phyloP scores from a whole-genome alignment of 2,888 invertebrate genomes.

The Apamea sordens region DNA sequence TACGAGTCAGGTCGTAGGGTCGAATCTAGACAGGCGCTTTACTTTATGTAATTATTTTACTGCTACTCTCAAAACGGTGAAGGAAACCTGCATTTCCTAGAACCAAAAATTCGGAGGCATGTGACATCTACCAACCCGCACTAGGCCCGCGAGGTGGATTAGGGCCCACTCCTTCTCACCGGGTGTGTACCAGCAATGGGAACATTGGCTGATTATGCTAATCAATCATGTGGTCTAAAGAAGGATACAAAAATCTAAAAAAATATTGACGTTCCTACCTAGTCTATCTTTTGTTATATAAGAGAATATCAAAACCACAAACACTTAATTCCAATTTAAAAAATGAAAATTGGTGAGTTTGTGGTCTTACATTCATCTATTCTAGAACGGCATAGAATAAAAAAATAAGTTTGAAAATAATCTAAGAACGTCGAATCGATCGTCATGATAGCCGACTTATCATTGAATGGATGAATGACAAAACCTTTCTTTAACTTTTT shows the following conservation, averaged over 20 bases:
- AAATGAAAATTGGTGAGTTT: background rate
- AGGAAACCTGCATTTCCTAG: background rate
- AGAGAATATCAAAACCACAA: conserved; percentile 21
- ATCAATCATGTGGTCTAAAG: background rate
- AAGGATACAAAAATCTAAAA: background rate
- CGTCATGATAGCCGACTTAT: conserved; percentile 2
- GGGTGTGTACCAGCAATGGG: background rate
- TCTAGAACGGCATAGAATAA: background rate
- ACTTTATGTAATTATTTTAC: background rate
- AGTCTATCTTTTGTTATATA: background rate
- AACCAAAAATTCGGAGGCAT: background rate
- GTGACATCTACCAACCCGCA: background rate
- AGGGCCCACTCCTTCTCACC: background rate
- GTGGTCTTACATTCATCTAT: conserved; percentile 11
- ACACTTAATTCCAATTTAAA: background rate
- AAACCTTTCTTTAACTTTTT: conserved; percentile 22
- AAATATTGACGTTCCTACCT: background rate
- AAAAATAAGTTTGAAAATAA: background rate
- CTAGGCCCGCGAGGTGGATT: background rate
- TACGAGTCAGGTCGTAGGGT: background rate
- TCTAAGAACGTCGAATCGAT: background rate
- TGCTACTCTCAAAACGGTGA: background rate
- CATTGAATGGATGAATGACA: background rate
- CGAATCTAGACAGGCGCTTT: background rate
- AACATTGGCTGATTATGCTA: background rate